Evolutionary conservation across 2,888 invertebrate genomes (phyloP), one percentile per base, ranked within the genome.

Genomic region (Drosophila putrida): DNA sequence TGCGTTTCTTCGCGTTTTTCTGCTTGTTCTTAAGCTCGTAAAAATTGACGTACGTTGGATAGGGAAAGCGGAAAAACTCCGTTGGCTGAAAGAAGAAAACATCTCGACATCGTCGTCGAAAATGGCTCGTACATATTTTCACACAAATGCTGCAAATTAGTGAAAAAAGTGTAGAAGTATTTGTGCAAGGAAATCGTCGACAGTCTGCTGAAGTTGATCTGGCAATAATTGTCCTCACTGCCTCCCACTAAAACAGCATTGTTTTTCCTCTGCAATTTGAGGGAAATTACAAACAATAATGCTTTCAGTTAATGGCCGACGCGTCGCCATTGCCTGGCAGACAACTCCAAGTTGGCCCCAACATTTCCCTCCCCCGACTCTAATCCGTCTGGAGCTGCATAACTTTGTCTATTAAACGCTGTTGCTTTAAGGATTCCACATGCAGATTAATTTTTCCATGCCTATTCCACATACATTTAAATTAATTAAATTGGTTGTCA

Each of bases 221-320:
- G 49, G 35, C 49, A 20, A 47, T 28, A 9, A 49, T 20, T 33
- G 33, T 25, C 28, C 28, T 28, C 28, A 28, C 33, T 15, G 9
- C 31, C 50, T 38, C 43, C 41, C n/a, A 25, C 15, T 28, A 6
- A 15, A 15, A 6, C 20, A 15, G 15, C 33, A 69, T 69, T 73
- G 39, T 44, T 53, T 58, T 28, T 59, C 28, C 43, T 55, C 47
- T 41, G 47, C 65, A 59, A 51, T 65, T 70, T 54, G 61, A 65
- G 50, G 59, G 57, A 61, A 66, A 79, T 76, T 79, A 74, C 82
- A 62, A 73, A 77, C 82, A 81, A 79, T 77, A 82, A 79, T 81
- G 77, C 68, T 71, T 63, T 72, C 53, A 58, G 74, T 79, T 82
- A 84, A 84, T 77, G 84, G 82, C 64, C 68, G 57, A 59, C 58